Percentiles rank a stretch among this genome's conserved stretches.
Conservation (phyloP, 2,113 vertebrate genomes). For the Corapipo altera region DNA sequence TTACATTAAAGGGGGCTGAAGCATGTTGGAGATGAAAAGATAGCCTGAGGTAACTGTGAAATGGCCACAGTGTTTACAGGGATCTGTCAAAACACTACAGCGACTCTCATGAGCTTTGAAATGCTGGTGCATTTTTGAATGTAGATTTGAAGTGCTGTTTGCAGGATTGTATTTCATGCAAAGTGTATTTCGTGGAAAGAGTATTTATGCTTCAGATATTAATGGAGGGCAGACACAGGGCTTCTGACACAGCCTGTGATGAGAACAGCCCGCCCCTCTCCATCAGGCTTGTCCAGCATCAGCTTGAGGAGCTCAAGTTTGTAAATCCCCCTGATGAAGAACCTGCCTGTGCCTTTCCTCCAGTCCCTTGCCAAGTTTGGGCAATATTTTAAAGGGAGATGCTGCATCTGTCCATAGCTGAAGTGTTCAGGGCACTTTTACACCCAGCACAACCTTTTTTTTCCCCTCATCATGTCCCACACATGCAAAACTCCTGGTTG, state of each 20-base stretch:
- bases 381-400: background rate
- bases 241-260: fast-evolving
- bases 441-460: background rate
- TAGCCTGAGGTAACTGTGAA: constrained; percentile 21
- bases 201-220: background rate
- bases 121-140: background rate
- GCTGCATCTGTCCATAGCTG: background rate
- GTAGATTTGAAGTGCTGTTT: background rate
- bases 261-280: background rate
- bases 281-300: background rate
- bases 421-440: background rate
- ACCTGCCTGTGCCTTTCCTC: background rate
- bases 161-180: background rate
- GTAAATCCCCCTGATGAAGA: background rate
- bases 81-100: background rate
- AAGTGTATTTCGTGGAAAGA: background rate
- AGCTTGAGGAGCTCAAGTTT: background rate
- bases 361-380: background rate
- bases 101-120: background rate
- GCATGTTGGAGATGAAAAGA: background rate
- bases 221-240: background rate
- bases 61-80: constrained; percentile 14
- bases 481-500: background rate
- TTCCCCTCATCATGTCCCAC: background rate
- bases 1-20: constrained; percentile 21